Conservation (phyloP, 2,797 vertebrate species). For the Paramormyrops hopkinsi region DNA sequence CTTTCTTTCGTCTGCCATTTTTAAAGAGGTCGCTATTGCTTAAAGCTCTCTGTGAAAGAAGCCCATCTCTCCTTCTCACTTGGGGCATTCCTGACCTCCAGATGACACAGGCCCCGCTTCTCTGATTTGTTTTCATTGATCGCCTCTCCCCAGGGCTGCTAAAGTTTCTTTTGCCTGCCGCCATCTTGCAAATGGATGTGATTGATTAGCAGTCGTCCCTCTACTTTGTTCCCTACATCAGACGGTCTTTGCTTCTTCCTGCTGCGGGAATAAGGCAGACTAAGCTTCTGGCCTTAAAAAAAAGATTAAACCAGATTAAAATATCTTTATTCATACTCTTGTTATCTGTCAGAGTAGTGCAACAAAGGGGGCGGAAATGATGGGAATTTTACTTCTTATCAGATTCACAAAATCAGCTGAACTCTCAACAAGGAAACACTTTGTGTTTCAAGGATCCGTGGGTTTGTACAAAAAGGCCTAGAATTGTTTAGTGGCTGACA, state of each 20-base stretch:
- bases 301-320: not conserved
- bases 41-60: not conserved
- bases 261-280: not conserved
- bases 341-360: not conserved
- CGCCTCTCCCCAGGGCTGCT: not conserved
- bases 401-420: not conserved
- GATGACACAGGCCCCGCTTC: not conserved
- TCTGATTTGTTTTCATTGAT: slow-evolving; percentile 14
- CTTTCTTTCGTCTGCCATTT: not conserved
- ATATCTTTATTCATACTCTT: not conserved
- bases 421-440: not conserved
- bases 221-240: slow-evolving; percentile 10
- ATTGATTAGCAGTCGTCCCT: slow-evolving; percentile 4
- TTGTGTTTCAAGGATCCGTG: not conserved
- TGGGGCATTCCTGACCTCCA: not conserved
- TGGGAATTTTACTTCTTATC: not conserved
- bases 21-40: not conserved
- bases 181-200: not conserved
- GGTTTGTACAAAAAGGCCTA: not conserved
- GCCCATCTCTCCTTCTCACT: not conserved
- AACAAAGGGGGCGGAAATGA: not conserved
- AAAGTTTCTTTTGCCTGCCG: not conserved
- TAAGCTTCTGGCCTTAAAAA: not conserved
- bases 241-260: not conserved
- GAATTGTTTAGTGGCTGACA: not conserved